Conservation (phyloP, 2,113 vertebrate genomes). For the Tor tambroides region DNA sequence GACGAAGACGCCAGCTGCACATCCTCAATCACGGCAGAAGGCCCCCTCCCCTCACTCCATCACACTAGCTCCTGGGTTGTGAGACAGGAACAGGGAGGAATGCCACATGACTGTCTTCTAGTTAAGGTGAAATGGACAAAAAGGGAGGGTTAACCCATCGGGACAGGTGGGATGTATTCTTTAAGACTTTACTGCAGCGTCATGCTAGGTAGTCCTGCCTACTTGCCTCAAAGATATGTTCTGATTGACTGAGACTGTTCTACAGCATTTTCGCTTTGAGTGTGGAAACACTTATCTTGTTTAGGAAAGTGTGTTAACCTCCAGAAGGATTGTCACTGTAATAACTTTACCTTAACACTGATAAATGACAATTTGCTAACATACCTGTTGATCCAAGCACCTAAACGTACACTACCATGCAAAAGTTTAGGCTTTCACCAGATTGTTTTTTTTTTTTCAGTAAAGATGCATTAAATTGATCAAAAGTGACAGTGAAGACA, state of each 20-base stretch:
- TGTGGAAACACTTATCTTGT: not conserved
- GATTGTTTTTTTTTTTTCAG: too few relatives aligned
- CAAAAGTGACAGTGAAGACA: too few relatives aligned
- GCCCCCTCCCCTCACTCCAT: slow-evolving; percentile 34
- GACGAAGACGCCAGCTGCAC: slow-evolving; percentile 38
- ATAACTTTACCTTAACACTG: too few relatives aligned
- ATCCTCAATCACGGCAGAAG: slow-evolving; percentile 48
- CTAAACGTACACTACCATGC: too few relatives aligned
- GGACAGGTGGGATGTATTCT: not conserved
- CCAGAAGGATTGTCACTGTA: too few relatives aligned
- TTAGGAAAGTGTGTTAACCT: not conserved
- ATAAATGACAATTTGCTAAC: too few relatives aligned
- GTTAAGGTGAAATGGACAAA: not conserved
- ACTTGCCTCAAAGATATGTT: not conserved
- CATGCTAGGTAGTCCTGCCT: not conserved
- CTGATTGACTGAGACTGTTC: not conserved
- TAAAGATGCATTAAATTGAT: too few relatives aligned
- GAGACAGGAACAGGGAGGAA: not conserved
- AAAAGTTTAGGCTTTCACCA: too few relatives aligned
- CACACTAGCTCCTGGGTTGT: slow-evolving; percentile 32
- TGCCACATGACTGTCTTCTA: not conserved
- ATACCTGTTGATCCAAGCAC: too few relatives aligned
- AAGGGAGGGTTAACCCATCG: not conserved
- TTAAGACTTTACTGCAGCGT: not conserved
- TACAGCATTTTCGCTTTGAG: not conserved